Conservation (phyloP, 2,888 invertebrate species). For the Drosophila sordidapex region DNA sequence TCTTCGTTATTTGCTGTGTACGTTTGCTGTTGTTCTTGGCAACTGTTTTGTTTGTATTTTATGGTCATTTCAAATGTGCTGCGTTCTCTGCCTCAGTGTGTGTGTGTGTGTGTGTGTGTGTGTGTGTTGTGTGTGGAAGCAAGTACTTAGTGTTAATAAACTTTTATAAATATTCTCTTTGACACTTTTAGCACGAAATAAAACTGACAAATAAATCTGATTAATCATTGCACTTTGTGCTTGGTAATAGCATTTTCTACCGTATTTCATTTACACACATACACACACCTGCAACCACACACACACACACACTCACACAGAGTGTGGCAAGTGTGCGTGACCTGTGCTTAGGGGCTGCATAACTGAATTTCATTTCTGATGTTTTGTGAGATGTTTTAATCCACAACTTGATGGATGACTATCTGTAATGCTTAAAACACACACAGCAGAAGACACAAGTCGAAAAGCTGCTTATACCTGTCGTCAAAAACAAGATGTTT, state of each 20-base stretch:
- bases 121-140: constrained; percentile 29
- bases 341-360: constrained; percentile 19
- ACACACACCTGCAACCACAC: background rate
- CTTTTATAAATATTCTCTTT: constrained; percentile 81
- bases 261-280: constrained; percentile 51
- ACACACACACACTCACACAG: background rate
- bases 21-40: constrained; percentile 62
- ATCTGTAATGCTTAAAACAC: constrained; percentile 22
- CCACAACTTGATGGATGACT: constrained; percentile 44
- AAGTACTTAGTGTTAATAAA: constrained; percentile 80
- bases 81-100: constrained; percentile 2
- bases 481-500: constrained; percentile 17
- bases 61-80: constrained; percentile 77
- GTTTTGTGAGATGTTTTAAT: constrained; percentile 47
- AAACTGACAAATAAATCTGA: constrained; percentile 81
- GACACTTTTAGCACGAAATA: constrained; percentile 81
- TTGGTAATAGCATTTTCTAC: constrained; percentile 64
- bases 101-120: constrained; percentile 27
- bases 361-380: constrained; percentile 43
- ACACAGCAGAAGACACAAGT: background rate
- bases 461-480: constrained; percentile 44
- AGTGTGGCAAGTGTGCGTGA: constrained; percentile 32
- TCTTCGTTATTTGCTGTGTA: constrained; percentile 49
- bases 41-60: constrained; percentile 77
- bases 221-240: constrained; percentile 79